Conservation (phyloP, 64 coral and sea anemone species). For the Montipora capricornis region DNA sequence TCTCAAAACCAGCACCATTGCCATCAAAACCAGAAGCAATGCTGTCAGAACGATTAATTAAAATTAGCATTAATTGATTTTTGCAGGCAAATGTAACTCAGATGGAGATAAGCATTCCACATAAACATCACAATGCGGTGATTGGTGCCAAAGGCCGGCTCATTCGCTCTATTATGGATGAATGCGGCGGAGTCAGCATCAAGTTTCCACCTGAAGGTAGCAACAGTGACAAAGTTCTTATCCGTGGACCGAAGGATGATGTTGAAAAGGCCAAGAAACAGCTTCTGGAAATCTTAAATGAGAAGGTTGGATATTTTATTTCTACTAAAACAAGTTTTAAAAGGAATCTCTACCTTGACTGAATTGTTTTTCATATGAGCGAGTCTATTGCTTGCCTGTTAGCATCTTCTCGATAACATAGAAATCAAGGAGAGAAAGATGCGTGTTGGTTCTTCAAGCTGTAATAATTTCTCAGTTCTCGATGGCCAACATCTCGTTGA, state of each 20-base stretch:
- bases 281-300: constrained; percentile 81
- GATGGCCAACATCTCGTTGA: no score
- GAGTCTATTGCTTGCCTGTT: no score
- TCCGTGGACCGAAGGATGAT: constrained; percentile 97
- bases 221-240: constrained; percentile 93
- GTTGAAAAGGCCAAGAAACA: constrained; percentile 98
- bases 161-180: constrained; percentile 99
- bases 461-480: no score
- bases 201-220: constrained; percentile 95
- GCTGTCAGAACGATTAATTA: no score
- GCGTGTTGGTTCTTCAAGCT: no score
- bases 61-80: neutral
- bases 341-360: no score
- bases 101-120: constrained; percentile 80
- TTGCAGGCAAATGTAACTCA: constrained; percentile 91
- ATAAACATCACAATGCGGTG: constrained; percentile 96
- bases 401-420: no score
- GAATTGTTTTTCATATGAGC: no score
- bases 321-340: no score
- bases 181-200: constrained; percentile 94
- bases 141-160: constrained; percentile 97
- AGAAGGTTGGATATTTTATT: constrained; percentile 69
- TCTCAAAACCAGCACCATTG: no score
- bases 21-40: no score
- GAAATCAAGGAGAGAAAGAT: no score